These are phyloP conservation scores for Trachymyrmex cornetzi DNA, from an alignment of 1,140 invertebrate genomes.

Conservation along the genomic window DNA sequence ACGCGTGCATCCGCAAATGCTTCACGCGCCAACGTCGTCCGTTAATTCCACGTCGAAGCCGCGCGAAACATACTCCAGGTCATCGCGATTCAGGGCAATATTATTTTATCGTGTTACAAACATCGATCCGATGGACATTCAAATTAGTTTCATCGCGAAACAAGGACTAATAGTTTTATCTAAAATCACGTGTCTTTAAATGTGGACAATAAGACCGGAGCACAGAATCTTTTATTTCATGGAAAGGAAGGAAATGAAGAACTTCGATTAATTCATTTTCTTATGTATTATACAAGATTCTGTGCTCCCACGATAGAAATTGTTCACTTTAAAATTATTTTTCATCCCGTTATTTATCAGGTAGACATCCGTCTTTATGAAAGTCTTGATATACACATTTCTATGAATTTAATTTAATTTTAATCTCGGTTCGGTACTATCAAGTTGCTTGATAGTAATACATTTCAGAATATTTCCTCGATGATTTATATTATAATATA, in stretches of 20 bases:
- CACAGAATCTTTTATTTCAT: no score
- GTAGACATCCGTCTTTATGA: background rate
- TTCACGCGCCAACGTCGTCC: conserved; percentile 44
- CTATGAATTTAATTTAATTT: no score
- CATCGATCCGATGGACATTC: background rate
- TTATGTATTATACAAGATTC: no score
- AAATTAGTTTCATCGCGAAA: conserved; percentile 3
- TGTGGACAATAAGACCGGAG: no score
- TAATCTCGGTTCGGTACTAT: no score
- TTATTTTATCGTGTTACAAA: background rate
- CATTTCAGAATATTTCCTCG: background rate
- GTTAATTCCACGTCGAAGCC: conserved; percentile 24
- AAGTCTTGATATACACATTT: background rate
- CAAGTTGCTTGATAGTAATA: background rate
- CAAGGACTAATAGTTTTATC: background rate
- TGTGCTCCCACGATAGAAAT: no score
- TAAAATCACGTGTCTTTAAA: no score
- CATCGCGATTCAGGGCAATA: background rate
- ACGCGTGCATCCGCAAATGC: conserved; percentile 51
- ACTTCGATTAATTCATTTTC: no score
- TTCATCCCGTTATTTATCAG: background rate
- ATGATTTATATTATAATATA: background rate
- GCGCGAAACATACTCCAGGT: background rate
- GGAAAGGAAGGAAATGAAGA: no score
- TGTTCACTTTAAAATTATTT: background rate